phyloP scores from a whole-genome alignment of 1,140 invertebrate genomes.

The Globodera rostochiensis region DNA sequence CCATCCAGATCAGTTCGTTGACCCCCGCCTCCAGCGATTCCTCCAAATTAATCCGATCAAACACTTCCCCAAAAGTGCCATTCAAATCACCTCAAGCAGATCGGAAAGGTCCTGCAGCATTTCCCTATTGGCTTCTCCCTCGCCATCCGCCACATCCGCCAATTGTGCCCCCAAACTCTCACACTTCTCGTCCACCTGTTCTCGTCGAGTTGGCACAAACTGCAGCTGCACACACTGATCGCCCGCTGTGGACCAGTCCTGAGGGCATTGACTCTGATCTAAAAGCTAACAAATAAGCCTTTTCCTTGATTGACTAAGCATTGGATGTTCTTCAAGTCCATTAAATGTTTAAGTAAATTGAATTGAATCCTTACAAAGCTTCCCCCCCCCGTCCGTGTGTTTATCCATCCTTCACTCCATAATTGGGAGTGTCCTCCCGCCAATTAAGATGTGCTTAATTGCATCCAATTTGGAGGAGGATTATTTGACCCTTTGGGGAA shows the following conservation, averaged over 20 bases:
- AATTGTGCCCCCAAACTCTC: conserved; percentile 11
- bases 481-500: not conserved
- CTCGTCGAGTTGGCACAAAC: not conserved
- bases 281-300: not conserved
- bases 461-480: not conserved
- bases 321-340: too few species aligned
- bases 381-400: not conserved
- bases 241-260: conserved; percentile 6
- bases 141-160: conserved; percentile 7
- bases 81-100: conserved; percentile 1
- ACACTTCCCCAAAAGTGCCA: not conserved
- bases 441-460: conserved; percentile 3
- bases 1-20: conserved; percentile 13
- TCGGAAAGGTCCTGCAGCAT: conserved; percentile 18
- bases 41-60: conserved; percentile 11
- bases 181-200: not conserved
- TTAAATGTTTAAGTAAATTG: too few species aligned
- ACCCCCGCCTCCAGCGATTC: conserved; percentile 7
- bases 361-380: too few species aligned
- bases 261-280: conserved; percentile 21
- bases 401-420: not conserved
- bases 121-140: not conserved
- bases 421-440: not conserved
- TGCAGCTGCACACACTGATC: conserved; percentile 21
- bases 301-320: not conserved